These are phyloP conservation scores for Drosophila subobscura DNA, from an alignment of 1,140 invertebrate genomes.

Conservation along the genomic window DNA sequence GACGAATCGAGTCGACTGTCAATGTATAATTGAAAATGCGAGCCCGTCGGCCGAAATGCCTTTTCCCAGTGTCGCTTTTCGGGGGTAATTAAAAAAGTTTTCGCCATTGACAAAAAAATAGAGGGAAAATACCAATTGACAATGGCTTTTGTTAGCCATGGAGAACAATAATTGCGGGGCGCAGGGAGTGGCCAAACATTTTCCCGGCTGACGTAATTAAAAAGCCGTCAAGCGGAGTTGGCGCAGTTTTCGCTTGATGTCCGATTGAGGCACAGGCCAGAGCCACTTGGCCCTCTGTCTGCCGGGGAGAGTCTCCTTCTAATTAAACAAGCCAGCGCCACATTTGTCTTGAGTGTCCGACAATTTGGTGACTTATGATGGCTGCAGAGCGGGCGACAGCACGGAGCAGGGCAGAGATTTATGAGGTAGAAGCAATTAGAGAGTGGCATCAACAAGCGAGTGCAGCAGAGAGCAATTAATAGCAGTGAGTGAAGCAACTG, in stretches of 20 bases:
- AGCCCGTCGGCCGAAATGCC: conserved; percentile 36
- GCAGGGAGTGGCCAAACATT: conserved; percentile 15
- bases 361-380: conserved; percentile 78
- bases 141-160: conserved; percentile 49
- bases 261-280: conserved; percentile 69
- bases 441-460: conserved; percentile 74
- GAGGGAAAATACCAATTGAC: conserved; percentile 56
- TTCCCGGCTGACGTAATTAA: conserved; percentile 73
- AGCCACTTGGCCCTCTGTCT: conserved; percentile 39
- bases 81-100: conserved; percentile 78
- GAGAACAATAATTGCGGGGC: conserved; percentile 56
- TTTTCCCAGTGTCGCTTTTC: conserved; percentile 44
- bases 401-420: conserved; percentile 52
- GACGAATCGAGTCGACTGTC: conserved; percentile 55
- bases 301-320: conserved; percentile 41
- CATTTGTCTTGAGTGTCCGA: conserved; percentile 77
- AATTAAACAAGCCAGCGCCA: conserved; percentile 77
- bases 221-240: conserved; percentile 71
- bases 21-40: conserved; percentile 77
- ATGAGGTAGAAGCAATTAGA: conserved; percentile 81
- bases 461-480: conserved; percentile 64
- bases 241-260: conserved; percentile 67
- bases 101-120: conserved; percentile 42
- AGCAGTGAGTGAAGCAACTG: conserved; percentile 35
- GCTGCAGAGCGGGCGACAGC: conserved; percentile 53